Conservation (phyloP, 2,888 invertebrate species). For the Drosophila infuscata region DNA sequence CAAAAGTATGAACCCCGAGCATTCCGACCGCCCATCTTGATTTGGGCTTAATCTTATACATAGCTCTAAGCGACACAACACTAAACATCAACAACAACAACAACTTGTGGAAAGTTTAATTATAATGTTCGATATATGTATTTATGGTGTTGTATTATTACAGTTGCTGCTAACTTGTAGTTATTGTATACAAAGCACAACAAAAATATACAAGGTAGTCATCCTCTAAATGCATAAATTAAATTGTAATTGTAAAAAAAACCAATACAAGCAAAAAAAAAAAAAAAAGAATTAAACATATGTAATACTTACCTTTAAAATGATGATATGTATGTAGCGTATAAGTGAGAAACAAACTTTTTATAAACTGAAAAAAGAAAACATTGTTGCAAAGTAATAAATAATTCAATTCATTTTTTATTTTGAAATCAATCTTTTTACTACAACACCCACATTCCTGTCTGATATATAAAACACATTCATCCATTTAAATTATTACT, state of each 20-base stretch:
- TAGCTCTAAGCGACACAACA: conserved; percentile 49
- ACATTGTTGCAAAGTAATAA: conserved; percentile 62
- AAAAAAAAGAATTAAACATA: conserved; percentile 31
- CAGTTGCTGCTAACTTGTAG: conserved; percentile 30
- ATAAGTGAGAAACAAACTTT: conserved; percentile 41
- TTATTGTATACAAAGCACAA: conserved; percentile 35
- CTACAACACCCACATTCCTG: background rate
- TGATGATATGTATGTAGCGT: conserved; percentile 50
- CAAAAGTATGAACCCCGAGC: conserved; percentile 43
- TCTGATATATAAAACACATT: background rate
- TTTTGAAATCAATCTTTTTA: conserved; percentile 45
- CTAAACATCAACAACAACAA: conserved; percentile 21
- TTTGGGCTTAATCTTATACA: conserved; percentile 46
- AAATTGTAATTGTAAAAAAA: conserved; percentile 60
- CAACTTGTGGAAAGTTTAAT: conserved; percentile 4
- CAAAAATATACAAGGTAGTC: conserved; percentile 42
- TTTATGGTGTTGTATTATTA: conserved; percentile 29
- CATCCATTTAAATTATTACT: conserved; percentile 2
- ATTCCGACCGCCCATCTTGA: conserved; percentile 60
- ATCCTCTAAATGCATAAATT: conserved; percentile 55
- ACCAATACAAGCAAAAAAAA: conserved; percentile 56
- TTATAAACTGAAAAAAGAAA: conserved; percentile 41
- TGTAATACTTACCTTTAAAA: conserved; percentile 49
- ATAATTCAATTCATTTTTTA: conserved; percentile 63
- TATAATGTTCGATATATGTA: conserved; percentile 5